These are phyloP conservation scores for Leontopithecus rosalia DNA, from an alignment of 2,797 vertebrate species.

Conservation along the genomic window DNA sequence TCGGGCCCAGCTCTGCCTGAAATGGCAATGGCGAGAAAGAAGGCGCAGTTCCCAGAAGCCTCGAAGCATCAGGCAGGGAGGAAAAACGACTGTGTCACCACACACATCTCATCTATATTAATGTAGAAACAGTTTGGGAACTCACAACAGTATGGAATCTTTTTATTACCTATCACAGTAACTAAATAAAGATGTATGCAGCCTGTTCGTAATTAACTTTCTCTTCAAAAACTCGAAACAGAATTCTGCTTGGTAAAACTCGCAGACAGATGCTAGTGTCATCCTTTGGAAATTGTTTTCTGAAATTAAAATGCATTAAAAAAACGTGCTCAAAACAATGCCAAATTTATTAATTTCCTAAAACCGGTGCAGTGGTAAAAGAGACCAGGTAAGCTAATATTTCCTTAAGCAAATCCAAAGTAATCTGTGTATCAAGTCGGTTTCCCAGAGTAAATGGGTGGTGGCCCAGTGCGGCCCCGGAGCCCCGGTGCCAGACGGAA, in stretches of 20 bases:
- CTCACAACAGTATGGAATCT: neutral
- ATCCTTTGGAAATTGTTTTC: neutral
- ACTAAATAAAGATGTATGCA: neutral
- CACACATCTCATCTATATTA: accelerated
- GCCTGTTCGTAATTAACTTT: neutral
- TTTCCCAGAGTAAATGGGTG: neutral
- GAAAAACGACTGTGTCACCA: accelerated
- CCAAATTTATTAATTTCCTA: neutral
- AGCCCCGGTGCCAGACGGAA: accelerated
- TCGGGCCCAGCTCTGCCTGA: accelerated
- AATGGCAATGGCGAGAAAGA: accelerated
- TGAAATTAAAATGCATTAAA: neutral
- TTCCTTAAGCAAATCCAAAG: neutral
- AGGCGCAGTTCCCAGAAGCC: accelerated
- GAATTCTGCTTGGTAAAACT: neutral
- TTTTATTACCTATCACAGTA: neutral
- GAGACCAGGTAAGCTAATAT: neutral
- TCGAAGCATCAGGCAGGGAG: accelerated
- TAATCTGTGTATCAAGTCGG: accelerated
- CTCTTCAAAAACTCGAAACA: neutral
- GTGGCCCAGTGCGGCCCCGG: neutral
- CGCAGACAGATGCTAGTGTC: neutral
- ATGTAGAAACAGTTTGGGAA: accelerated
- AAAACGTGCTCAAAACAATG: neutral
- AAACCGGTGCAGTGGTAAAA: no score